phyloP scores from a whole-genome alignment of 2,888 invertebrate genomes.

The Zele albiditarsus region DNA sequence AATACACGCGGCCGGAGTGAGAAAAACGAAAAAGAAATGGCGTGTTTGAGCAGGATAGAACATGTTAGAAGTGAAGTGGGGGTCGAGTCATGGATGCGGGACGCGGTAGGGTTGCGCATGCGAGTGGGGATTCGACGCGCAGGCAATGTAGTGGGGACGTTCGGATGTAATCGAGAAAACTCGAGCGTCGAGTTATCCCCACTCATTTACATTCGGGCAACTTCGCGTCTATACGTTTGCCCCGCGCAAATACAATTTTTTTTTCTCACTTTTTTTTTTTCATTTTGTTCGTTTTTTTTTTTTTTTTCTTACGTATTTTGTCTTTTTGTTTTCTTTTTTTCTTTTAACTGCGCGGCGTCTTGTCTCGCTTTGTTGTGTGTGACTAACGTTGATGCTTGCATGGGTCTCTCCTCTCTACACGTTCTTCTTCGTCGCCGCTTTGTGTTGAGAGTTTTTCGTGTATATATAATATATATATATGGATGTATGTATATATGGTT shows the following conservation, averaged over 20 bases:
- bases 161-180: too few species aligned
- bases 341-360: neutral
- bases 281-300: conserved; percentile 7
- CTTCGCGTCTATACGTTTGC: neutral
- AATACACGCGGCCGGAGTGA: neutral
- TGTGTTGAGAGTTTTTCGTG: conserved; percentile 22
- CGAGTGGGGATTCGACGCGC: conserved; percentile 27
- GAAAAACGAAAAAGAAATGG: conserved; percentile 42
- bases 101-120: neutral
- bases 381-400: conserved; percentile 16
- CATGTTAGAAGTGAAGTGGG: neutral
- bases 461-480: neutral
- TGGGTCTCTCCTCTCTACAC: conserved; percentile 7
- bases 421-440: conserved; percentile 3
- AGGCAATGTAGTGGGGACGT: too few species aligned
- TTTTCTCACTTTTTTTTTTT: conserved; percentile 15
- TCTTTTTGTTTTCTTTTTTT: conserved; percentile 17
- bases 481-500: too few species aligned
- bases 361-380: conserved; percentile 21
- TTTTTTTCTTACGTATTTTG: conserved; percentile 18
- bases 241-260: conserved; percentile 39
- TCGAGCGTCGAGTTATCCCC: conserved; percentile 6
- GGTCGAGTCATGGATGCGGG: conserved; percentile 21
- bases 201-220: neutral
- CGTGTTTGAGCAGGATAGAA: conserved; percentile 46